Conservation (phyloP, 1,140 invertebrate species). For the Drosophila subobscura region DNA sequence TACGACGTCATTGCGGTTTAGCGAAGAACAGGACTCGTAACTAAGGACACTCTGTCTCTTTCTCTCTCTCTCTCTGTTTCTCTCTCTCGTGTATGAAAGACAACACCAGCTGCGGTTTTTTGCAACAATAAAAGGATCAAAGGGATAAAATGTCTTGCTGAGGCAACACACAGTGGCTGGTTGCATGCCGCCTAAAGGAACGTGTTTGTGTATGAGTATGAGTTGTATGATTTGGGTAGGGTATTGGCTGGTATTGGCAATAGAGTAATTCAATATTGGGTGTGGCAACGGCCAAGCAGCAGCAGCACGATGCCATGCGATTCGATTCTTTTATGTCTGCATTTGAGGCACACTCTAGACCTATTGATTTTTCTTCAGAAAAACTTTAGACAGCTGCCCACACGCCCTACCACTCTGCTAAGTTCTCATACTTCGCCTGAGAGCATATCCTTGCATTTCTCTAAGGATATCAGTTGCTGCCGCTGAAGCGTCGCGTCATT, state of each 20-base stretch:
- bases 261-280: slow-evolving; percentile 65
- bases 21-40: background rate
- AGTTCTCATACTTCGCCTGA: background rate
- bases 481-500: slow-evolving; percentile 27
- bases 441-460: background rate
- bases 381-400: slow-evolving; percentile 9
- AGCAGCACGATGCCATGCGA: no score
- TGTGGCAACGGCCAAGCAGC: slow-evolving; percentile 28
- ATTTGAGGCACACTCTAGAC: slow-evolving; percentile 12
- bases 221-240: background rate
- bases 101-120: slow-evolving; percentile 58
- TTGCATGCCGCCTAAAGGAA: no score
- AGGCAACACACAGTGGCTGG: slow-evolving; percentile 4
- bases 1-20: slow-evolving; percentile 51
- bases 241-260: slow-evolving; percentile 35
- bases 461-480: no score
- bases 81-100: slow-evolving; percentile 30
- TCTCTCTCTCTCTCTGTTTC: background rate
- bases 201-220: slow-evolving; percentile 16
- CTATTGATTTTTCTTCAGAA: slow-evolving; percentile 15
- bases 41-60: no score
- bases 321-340: slow-evolving; percentile 14
- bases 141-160: slow-evolving; percentile 59
- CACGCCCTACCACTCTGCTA: background rate
- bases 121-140: slow-evolving; percentile 62